These are phyloP conservation scores for Pseudobourletiella spinata DNA, from an alignment of 1,140 invertebrate species.

Conservation along the genomic window DNA sequence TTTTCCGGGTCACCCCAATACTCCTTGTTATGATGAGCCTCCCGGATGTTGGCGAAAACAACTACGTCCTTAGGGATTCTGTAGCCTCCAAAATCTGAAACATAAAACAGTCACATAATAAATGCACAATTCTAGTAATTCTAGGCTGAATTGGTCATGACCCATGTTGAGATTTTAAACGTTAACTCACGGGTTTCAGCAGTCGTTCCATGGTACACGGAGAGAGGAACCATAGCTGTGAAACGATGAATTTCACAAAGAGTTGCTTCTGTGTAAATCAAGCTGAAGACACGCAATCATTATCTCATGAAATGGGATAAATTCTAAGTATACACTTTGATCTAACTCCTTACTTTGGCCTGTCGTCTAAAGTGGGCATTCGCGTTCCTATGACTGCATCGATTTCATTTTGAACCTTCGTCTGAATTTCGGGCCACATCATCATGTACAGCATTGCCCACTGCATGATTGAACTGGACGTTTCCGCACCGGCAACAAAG, in stretches of 20 bases:
- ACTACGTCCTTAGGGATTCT: conserved; percentile 33
- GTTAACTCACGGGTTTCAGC: conserved; percentile 26
- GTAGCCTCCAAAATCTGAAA: conserved; percentile 29
- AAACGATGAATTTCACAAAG: conserved; percentile 33
- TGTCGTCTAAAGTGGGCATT: conserved; percentile 43
- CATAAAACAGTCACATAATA: neutral
- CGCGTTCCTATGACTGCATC: conserved; percentile 44
- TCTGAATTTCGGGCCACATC: conserved; percentile 45
- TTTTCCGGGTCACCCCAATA: conserved; percentile 40
- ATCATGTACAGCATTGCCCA: conserved; percentile 47
- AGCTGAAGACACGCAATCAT: conserved; percentile 13
- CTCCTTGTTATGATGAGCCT: conserved; percentile 39
- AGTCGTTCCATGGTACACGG: conserved; percentile 25
- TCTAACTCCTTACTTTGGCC: conserved; percentile 24
- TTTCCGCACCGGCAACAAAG: conserved; percentile 49
- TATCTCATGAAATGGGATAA: neutral
- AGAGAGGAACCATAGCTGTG: conserved; percentile 30
- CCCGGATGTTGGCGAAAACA: conserved; percentile 33
- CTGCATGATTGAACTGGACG: conserved; percentile 45
- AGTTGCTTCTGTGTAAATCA: conserved; percentile 33
- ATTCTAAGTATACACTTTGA: neutral
- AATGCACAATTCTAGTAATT: neutral
- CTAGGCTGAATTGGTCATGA: neutral
- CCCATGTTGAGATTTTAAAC: neutral
- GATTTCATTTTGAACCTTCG: conserved; percentile 46